These are phyloP conservation scores for Enteromius mattozi DNA, from an alignment of 2,797 vertebrate genomes.

Conservation along the genomic window DNA sequence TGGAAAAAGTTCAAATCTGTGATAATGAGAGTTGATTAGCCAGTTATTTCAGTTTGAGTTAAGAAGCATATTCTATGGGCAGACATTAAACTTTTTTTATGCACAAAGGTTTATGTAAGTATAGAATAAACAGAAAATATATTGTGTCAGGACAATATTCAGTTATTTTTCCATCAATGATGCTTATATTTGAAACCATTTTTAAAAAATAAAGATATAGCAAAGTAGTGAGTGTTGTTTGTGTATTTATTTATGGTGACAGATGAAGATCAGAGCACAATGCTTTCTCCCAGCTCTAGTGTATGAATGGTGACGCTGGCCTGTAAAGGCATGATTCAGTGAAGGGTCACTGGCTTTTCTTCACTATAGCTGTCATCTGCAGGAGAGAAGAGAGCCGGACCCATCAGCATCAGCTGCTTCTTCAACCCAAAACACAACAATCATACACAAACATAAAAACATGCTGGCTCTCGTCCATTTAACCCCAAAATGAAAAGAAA, in stretches of 20 bases:
- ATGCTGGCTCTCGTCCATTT: background rate
- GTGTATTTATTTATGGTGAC: background rate
- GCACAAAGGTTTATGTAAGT: background rate
- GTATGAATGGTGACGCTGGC: too few relatives aligned
- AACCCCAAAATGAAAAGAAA: background rate
- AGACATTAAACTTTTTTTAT: background rate
- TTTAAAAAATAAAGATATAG: background rate
- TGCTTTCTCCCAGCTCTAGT: background rate
- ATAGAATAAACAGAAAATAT: background rate
- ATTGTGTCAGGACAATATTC: background rate
- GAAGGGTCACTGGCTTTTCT: too few relatives aligned
- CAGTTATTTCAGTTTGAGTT: background rate
- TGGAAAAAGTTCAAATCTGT: background rate
- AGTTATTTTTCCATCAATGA: background rate
- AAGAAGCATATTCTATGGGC: background rate
- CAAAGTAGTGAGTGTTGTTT: background rate
- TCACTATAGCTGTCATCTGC: constrained; percentile 55
- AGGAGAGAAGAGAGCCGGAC: too few relatives aligned
- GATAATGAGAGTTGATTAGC: too few relatives aligned
- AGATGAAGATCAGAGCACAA: background rate
- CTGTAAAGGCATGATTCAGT: too few relatives aligned
- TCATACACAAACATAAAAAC: background rate
- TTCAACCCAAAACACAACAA: constrained; percentile 38
- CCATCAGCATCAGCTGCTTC: constrained; percentile 63
- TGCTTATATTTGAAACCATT: background rate